Base-by-base conservation (phyloP, 2,888 invertebrate genomes). In the Drosophila nigricruria region DNA sequence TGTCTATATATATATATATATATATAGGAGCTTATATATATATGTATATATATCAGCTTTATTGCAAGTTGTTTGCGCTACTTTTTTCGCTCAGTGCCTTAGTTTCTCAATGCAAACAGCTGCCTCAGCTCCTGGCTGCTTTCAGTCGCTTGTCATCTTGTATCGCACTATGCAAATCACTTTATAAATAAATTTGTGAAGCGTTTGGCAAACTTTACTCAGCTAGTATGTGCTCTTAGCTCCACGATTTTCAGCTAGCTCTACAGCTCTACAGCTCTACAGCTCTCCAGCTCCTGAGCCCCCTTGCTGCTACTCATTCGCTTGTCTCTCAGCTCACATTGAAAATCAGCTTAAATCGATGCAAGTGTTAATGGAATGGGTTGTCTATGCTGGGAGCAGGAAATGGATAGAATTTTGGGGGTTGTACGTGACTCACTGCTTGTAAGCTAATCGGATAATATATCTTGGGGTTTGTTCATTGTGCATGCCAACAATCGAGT, bases 141-240 rank as follows among this genome's bases (percentile, higher is more conserved):
- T 18, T 5, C 42, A n/a, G 42, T 57, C 65, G 42, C 67, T 71
- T 66, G 68, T 66, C 58, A 56, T 47, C 68, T 70, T 75, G 74
- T 84, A 73, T 80, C 73, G 62, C 70, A 86, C 65, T 80, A 89
- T 85, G 89, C 85, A 85, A 85, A 85, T 89, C 79, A 76, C 77
- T 89, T 87, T 81, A 79, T 84, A 89, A 88, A 84, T 89, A 89
- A 72, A 84, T 87, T 85, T 86, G 63, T 62, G 32, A 79, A 76
- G 79, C 70, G 63, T 73, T 72, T 65, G 74, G 77, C 57, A 70
- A 74, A 77, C 69, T 70, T 67, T 43, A 58, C 56, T 52, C 49
- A 49, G 32, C 34, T 43, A 53, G 45, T 47, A 30, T 43, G 43
- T 59, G 57, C 52, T 38, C 52, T 25, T 25, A 45, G 45, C 52